Base-by-base conservation (phyloP, 2,888 invertebrate species). In the Chrysolina oricalcia region DNA sequence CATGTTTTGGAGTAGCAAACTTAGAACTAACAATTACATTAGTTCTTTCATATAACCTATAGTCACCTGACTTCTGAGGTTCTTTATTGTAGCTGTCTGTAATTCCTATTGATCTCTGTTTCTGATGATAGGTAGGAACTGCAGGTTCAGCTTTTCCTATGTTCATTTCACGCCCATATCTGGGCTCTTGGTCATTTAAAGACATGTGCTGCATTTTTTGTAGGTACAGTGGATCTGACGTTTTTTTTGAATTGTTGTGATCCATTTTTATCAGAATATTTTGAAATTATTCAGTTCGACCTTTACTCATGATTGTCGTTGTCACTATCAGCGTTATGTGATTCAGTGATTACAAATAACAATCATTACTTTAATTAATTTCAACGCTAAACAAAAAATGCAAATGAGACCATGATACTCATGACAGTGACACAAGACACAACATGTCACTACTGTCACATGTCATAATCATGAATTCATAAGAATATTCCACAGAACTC, bases 11-110 rank as follows among this genome's bases (percentile, higher is more conserved):
- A 48, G 94, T 94, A 59, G 94, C 94, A 86, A 93, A 95, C 86
- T 95, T 94, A 11, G 94, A 94, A 66, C 94, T 93, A 21, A 94
- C 93, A 83, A 94, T 94, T 73, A 95, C 93, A 84, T 93, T 94
- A 74, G 92, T 93, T 72, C 95, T 91, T 85, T 95, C 95, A 82
- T 93, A 93, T 68, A 92, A 87, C 81, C 92, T 91, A 80, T 91
- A 91, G 73, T 91, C 91, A 9, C 86, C 85, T 62, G 76, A 70
- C 76, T 81, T 83, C n/a, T 70, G 81, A 40, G 85, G 81, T 78
- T 92, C 92, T 75, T 92, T 89, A 17, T 91, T 90, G 84, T 93
- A 93, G 85, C 92, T 93, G 85, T 94, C 93, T 83, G 92, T 92
- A 72, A 93, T 92, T 78, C 93, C 92, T 66, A 93, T 90, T 53